A percentile compares a stretch with the other conserved stretches of the same genome.
Conservation (phyloP, 2,888 invertebrate genomes). For the Osedax fenrisi region DNA sequence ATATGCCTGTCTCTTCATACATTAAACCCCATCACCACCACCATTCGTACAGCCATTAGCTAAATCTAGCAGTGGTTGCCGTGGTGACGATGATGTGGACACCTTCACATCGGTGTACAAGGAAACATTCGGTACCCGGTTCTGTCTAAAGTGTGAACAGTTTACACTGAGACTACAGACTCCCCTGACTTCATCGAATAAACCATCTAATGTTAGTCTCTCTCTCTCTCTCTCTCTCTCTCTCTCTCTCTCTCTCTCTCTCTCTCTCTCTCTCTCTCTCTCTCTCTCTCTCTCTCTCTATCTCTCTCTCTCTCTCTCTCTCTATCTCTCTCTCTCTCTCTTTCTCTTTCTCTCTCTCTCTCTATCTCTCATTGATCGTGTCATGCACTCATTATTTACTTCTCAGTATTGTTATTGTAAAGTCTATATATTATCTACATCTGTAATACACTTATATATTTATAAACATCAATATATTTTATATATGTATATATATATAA, state of each 20-base stretch:
- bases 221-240: not conserved
- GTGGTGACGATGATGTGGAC: slow-evolving; percentile 41
- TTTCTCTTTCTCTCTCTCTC: not conserved
- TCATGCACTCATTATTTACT: too few relatives aligned
- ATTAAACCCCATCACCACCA: too few relatives aligned
- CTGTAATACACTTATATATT: too few relatives aligned
- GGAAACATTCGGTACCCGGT: slow-evolving; percentile 74
- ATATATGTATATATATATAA: too few relatives aligned
- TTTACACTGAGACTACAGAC: slow-evolving; percentile 69
- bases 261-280: not conserved
- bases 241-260: not conserved
- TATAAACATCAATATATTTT: too few relatives aligned
- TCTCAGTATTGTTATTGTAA: too few relatives aligned
- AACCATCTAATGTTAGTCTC: not conserved
- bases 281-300: not conserved
- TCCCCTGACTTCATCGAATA: not conserved
- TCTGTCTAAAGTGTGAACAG: slow-evolving; percentile 70
- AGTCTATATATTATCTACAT: too few relatives aligned
- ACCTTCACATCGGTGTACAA: slow-evolving; percentile 51
- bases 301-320: not conserved
- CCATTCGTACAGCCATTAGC: too few relatives aligned
- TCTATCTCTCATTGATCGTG: not conserved
- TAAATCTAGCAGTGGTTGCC: too few relatives aligned
- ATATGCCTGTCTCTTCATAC: too few relatives aligned
- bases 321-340: not conserved